A percentile compares a stretch with the other conserved stretches of the same genome.
These are phyloP conservation scores for Vireo altiloquus DNA, from an alignment of 2,113 vertebrate genomes.

Conservation along the genomic window DNA sequence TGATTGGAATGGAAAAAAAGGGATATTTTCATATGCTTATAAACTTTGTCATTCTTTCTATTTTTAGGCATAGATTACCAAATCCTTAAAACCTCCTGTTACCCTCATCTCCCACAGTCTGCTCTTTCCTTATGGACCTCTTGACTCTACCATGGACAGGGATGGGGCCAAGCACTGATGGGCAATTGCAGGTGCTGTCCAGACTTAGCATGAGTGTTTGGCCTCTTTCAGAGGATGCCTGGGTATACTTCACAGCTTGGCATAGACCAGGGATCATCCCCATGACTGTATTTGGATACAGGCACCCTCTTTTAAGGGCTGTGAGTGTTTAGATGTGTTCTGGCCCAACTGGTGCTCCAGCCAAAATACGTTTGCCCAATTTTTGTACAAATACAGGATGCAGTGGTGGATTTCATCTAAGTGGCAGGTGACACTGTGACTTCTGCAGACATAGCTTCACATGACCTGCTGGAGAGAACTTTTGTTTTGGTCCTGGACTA, in stretches of 20 bases:
- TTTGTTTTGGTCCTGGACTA: not conserved
- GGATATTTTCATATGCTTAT: not conserved
- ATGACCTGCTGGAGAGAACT: not conserved
- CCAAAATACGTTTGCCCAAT: not conserved
- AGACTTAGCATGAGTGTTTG: accelerated
- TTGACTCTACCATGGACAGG: not conserved
- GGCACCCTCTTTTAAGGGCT: not conserved
- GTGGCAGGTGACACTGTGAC: not conserved
- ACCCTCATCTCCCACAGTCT: not conserved
- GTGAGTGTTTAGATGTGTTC: not conserved
- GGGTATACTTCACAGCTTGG: not conserved
- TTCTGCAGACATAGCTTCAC: not conserved
- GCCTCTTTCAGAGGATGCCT: not conserved
- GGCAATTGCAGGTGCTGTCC: not conserved
- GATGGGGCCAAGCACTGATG: too few relatives aligned
- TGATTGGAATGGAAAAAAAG: not conserved
- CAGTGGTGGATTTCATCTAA: not conserved
- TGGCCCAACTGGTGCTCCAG: not conserved
- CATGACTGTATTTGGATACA: not conserved
- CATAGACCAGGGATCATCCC: not conserved
- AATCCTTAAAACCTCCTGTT: not conserved
- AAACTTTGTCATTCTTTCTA: not conserved
- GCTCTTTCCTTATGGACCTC: not conserved
- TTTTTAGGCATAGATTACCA: not conserved
- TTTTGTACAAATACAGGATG: not conserved